Conservation (phyloP, 2,888 invertebrate genomes). For the Synanthedon tipuliformis region DNA sequence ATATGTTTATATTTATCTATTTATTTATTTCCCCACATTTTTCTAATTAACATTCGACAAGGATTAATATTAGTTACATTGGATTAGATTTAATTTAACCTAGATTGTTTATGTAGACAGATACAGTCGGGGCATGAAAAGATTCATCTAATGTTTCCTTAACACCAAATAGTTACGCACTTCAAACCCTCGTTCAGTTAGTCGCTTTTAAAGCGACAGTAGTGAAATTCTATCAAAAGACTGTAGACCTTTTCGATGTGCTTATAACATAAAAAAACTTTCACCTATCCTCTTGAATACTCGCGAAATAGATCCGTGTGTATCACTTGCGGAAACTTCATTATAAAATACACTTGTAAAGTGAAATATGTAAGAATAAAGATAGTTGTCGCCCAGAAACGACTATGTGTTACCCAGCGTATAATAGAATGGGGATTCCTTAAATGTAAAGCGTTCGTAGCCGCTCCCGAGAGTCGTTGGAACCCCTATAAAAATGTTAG, state of each 20-base stretch:
- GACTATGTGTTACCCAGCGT: slow-evolving; percentile 51
- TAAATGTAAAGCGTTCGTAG: slow-evolving; percentile 61
- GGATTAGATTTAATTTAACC: too few species aligned
- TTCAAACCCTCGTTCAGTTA: too few species aligned
- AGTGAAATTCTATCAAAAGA: background rate
- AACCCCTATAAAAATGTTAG: slow-evolving; percentile 68
- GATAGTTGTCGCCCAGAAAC: slow-evolving; percentile 47
- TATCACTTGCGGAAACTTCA: background rate
- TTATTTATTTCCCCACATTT: too few species aligned
- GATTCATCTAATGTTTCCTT: too few species aligned
- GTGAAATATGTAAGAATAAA: background rate
- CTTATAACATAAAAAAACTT: background rate
- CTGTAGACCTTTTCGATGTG: background rate
- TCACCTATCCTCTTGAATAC: too few species aligned
- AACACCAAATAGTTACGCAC: too few species aligned
- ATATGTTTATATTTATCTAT: too few species aligned
- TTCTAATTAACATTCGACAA: too few species aligned
- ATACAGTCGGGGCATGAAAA: too few species aligned
- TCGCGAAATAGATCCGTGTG: too few species aligned
- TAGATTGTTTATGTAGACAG: too few species aligned
- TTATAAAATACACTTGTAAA: background rate
- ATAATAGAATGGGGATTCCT: slow-evolving; percentile 62
- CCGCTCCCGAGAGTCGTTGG: slow-evolving; percentile 55
- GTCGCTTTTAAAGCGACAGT: background rate
- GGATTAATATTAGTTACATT: too few species aligned